A percentile compares a stretch with the other conserved stretches of the same genome.
Evolutionary conservation across 30 jellyfish, hydroid and myxozoan genomes (phyloP).

Genomic region (Pseudorhiza aurosa): DNA sequence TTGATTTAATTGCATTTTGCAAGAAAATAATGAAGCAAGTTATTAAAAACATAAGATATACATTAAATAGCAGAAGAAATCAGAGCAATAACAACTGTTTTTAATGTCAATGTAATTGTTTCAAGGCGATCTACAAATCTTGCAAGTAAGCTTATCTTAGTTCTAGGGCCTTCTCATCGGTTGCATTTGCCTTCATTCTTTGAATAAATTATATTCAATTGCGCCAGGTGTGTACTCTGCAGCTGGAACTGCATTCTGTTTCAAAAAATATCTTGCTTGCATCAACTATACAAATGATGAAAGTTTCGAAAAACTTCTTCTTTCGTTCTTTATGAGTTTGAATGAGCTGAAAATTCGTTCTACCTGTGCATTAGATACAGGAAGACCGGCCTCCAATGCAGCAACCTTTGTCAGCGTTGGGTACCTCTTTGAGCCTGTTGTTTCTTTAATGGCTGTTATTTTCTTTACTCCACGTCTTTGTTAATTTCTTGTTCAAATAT

Average conservation of each 20-base stretch:
- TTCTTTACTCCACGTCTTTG: background rate
- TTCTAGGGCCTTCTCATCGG: constrained; percentile 49
- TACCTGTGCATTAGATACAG: constrained; percentile 52
- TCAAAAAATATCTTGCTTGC: constrained; percentile 50
- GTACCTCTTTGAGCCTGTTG: constrained; percentile 21
- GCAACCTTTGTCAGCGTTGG: constrained; percentile 38
- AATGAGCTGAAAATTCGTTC: constrained; percentile 41
- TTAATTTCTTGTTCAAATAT: background rate
- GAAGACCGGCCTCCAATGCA: constrained; percentile 20
- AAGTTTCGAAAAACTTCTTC: constrained; percentile 31
- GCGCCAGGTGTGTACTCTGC: background rate
- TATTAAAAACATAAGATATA: too few relatives aligned
- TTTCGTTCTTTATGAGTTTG: constrained; percentile 31
- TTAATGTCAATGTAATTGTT: too few relatives aligned
- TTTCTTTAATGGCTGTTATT: constrained; percentile 19
- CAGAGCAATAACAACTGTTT: too few relatives aligned
- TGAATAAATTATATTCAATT: background rate
- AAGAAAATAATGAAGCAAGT: too few relatives aligned
- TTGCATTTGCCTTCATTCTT: constrained; percentile 64
- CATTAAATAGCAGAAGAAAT: too few relatives aligned
- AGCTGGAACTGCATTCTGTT: constrained; percentile 12
- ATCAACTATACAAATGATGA: constrained; percentile 51
- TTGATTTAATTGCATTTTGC: too few relatives aligned
- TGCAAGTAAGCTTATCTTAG: too few relatives aligned
- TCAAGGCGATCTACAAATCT: too few relatives aligned